These are phyloP conservation scores for Harpagoxenus sublaevis DNA, from an alignment of 2,888 invertebrate species.

Conservation along the genomic window DNA sequence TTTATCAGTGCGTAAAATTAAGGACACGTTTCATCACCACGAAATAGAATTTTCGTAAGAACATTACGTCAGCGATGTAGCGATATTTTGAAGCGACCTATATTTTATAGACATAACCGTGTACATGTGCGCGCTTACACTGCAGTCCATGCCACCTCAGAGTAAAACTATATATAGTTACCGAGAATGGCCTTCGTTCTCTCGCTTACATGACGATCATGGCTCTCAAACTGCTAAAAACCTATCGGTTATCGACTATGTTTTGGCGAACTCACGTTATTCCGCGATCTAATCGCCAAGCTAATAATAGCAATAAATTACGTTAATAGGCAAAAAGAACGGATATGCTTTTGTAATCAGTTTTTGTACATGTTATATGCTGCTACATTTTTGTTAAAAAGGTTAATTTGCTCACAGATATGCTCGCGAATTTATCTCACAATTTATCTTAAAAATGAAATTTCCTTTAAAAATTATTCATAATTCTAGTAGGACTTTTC, in stretches of 20 bases:
- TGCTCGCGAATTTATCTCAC: not conserved
- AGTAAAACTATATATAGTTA: conserved; percentile 63
- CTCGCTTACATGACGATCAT: conserved; percentile 67
- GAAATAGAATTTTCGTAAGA: conserved; percentile 43
- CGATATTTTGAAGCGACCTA: conserved; percentile 48
- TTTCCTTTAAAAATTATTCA: not conserved
- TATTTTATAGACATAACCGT: conserved; percentile 40
- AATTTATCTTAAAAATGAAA: not conserved
- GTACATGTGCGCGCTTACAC: conserved; percentile 15
- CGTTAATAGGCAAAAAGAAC: not conserved
- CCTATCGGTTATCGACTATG: conserved; percentile 46
- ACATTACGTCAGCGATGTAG: conserved; percentile 12
- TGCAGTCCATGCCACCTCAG: conserved; percentile 39
- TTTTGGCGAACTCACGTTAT: conserved; percentile 42
- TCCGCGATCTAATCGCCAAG: conserved; percentile 4
- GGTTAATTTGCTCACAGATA: not conserved
- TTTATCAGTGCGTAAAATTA: conserved; percentile 34
- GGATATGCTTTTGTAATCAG: not conserved
- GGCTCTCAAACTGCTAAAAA: conserved; percentile 61
- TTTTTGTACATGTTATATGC: not conserved
- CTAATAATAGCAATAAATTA: conserved; percentile 22
- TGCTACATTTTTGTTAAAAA: not conserved
- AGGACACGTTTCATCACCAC: not conserved
- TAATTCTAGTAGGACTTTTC: not conserved
- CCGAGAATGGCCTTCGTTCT: conserved; percentile 68